Conservation (phyloP, 2,113 vertebrate species). For the Sebastes fasciatus region DNA sequence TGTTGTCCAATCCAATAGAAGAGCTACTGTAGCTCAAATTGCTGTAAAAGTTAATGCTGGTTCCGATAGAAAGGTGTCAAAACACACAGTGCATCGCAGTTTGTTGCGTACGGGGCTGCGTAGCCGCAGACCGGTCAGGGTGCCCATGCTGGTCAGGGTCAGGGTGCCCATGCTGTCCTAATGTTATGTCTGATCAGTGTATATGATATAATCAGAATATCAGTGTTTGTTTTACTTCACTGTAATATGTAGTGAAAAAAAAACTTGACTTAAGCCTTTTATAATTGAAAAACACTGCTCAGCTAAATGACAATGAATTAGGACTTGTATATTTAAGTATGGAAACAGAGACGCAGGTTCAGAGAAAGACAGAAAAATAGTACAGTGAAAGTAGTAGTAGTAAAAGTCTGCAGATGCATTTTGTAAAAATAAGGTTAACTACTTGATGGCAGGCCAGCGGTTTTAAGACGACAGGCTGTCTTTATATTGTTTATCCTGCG, state of each 20-base stretch:
- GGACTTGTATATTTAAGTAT: background rate
- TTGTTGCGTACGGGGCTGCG: too few relatives aligned
- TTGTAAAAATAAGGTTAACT: slow-evolving; percentile 36
- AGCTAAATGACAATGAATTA: background rate
- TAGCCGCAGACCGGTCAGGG: too few relatives aligned
- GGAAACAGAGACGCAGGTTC: slow-evolving; percentile 1
- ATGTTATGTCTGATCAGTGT: too few relatives aligned
- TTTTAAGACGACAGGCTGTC: slow-evolving; percentile 42
- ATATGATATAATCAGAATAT: background rate
- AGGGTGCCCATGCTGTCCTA: too few relatives aligned
- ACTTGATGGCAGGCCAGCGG: slow-evolving; percentile 36
- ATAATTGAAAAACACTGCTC: background rate
- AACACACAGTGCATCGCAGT: too few relatives aligned
- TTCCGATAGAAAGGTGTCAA: too few relatives aligned
- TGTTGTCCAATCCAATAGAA: too few relatives aligned
- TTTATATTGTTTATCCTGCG: slow-evolving; percentile 62
- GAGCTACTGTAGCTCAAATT: too few relatives aligned
- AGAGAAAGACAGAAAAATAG: background rate
- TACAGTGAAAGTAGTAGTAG: too few relatives aligned
- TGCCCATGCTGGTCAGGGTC: too few relatives aligned
- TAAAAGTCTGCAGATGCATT: slow-evolving; percentile 14
- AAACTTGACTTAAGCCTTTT: background rate
- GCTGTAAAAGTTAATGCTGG: too few relatives aligned
- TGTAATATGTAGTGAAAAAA: background rate
- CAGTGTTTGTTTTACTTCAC: background rate